A percentile compares a stretch with the other conserved stretches of the same genome.
Conservation (phyloP, 2,113 vertebrate species). For the Xiphophorus hellerii region DNA sequence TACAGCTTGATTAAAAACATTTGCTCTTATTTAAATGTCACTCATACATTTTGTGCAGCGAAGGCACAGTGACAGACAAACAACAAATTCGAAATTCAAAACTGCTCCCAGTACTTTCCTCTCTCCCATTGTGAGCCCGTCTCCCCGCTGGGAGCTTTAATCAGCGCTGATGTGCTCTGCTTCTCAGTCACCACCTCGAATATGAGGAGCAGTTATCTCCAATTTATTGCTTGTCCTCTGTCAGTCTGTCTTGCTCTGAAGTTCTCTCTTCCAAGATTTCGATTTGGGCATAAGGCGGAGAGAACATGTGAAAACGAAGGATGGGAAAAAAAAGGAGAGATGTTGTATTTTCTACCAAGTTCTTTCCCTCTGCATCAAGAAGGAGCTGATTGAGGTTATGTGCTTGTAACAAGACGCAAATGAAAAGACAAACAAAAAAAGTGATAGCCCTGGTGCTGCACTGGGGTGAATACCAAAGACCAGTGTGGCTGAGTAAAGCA, state of each 20-base stretch:
- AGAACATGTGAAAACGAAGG: slow-evolving; percentile 58
- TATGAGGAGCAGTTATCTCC: slow-evolving; percentile 74
- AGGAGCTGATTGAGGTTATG: slow-evolving; percentile 32
- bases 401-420: slow-evolving; percentile 70
- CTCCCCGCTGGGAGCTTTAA: slow-evolving; percentile 72
- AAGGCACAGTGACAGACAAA: slow-evolving; percentile 35
- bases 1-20: slow-evolving; percentile 7
- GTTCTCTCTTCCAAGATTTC: slow-evolving; percentile 61
- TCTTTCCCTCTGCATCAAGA: slow-evolving; percentile 53
- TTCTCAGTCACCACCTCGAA: slow-evolving; percentile 70
- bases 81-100: slow-evolving; percentile 51
- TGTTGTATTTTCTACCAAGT: slow-evolving; percentile 46
- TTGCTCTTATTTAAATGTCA: slow-evolving; percentile 9
- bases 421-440: slow-evolving; percentile 66
- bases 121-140: slow-evolving; percentile 43
- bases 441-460: slow-evolving; percentile 35
- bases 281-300: slow-evolving; percentile 52
- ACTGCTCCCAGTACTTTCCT: slow-evolving; percentile 50
- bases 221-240: slow-evolving; percentile 74
- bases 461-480: slow-evolving; percentile 60
- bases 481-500: slow-evolving; percentile 36
- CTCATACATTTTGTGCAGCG: slow-evolving; percentile 12
- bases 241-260: slow-evolving; percentile 63
- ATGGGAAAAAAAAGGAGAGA: slow-evolving; percentile 34
- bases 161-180: slow-evolving; percentile 69